phyloP scores from a whole-genome alignment of 2,113 vertebrate genomes.

The Lepus timidus region DNA sequence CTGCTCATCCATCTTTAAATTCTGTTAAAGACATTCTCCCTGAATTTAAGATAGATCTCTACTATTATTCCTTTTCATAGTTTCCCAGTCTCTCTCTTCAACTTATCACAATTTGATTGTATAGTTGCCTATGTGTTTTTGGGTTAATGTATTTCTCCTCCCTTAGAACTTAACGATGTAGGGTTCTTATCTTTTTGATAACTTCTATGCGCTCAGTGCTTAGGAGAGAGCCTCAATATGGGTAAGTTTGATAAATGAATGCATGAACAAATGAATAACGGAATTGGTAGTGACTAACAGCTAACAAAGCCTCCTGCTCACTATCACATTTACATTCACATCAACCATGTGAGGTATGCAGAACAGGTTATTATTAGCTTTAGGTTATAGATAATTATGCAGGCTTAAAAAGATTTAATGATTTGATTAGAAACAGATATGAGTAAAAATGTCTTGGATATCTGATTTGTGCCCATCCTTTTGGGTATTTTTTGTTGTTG shows the following conservation, averaged over 20 bases:
- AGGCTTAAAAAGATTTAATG: slow-evolving; percentile 24
- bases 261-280: slow-evolving; percentile 9
- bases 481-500: neutral
- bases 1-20: neutral
- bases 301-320: slow-evolving; percentile 53
- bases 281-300: slow-evolving; percentile 57
- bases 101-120: neutral
- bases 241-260: neutral
- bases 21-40: neutral
- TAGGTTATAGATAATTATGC: slow-evolving; percentile 22
- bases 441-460: slow-evolving; percentile 1
- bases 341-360: slow-evolving; percentile 25
- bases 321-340: slow-evolving; percentile 53
- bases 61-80: neutral
- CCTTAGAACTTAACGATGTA: neutral
- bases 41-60: neutral
- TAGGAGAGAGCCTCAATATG: slow-evolving; percentile 5
- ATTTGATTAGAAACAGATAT: slow-evolving; percentile 22
- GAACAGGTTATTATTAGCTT: slow-evolving; percentile 59
- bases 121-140: neutral
- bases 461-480: neutral
- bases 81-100: neutral
- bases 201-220: neutral
- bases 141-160: neutral
- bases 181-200: neutral